phyloP scores from a whole-genome alignment of 92 coral and sea anemone genomes.

The Parazoanthus swiftii region DNA sequence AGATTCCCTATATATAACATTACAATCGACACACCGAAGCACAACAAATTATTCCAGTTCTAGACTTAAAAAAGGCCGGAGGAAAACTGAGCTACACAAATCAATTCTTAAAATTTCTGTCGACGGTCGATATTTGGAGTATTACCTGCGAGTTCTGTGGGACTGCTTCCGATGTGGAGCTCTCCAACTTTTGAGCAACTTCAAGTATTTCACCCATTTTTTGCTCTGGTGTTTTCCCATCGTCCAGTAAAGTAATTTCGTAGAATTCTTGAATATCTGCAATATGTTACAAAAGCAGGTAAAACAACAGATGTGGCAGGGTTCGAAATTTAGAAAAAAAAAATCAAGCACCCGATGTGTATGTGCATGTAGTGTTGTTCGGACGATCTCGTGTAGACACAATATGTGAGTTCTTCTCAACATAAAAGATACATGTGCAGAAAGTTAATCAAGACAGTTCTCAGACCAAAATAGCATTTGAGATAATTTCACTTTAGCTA shows the following conservation, averaged over 20 bases:
- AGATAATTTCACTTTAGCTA: neutral
- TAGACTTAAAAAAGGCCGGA: neutral
- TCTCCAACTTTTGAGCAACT: slow-evolving; percentile 89
- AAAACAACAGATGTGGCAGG: slow-evolving; percentile 10
- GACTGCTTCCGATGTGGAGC: slow-evolving; percentile 21
- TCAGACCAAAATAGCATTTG: neutral
- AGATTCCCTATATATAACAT: neutral
- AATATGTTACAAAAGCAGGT: neutral
- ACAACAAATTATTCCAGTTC: neutral
- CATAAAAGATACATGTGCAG: neutral
- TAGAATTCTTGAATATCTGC: slow-evolving; percentile 97
- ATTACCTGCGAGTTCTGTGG: slow-evolving; percentile 37
- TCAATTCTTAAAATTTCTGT: neutral
- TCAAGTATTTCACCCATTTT: slow-evolving; percentile 80
- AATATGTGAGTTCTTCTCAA: neutral
- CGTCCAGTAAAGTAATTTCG: slow-evolving; percentile 90
- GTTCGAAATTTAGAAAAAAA: neutral
- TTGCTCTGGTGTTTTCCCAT: slow-evolving; percentile 78
- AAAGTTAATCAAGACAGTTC: neutral
- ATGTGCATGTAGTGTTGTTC: neutral
- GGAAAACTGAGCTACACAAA: neutral
- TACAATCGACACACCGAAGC: neutral
- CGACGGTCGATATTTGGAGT: neutral
- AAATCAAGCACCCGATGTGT: neutral
- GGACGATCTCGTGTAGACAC: neutral